Evolutionary conservation across 2,797 vertebrate species (phyloP).

Genomic region (Echeneis naucrates): DNA sequence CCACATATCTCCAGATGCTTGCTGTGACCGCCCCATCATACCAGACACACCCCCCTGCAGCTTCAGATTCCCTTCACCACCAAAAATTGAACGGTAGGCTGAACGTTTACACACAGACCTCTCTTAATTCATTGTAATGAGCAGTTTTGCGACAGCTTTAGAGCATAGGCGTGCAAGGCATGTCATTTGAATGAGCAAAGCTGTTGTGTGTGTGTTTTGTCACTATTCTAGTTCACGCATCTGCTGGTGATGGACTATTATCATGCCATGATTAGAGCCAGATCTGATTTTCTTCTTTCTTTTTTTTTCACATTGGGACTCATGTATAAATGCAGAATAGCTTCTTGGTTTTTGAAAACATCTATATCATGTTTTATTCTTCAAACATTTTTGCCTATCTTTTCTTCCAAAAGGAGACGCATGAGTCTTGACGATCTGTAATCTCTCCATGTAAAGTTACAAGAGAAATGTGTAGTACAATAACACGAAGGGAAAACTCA

Average conservation of each 20-base stretch:
- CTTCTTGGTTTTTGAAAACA: slow-evolving; percentile 22
- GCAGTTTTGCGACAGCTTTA: slow-evolving; percentile 82
- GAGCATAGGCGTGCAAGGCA: slow-evolving; percentile 77
- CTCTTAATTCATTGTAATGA: slow-evolving; percentile 85
- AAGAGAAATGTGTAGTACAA: not conserved
- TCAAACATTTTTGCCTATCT: slow-evolving; percentile 12
- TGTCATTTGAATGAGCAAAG: slow-evolving; percentile 77
- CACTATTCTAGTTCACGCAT: slow-evolving; percentile 71
- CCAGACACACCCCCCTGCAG: slow-evolving; percentile 75
- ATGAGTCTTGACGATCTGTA: not conserved
- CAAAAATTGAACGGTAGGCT: slow-evolving; percentile 80
- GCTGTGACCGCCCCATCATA: slow-evolving; percentile 68
- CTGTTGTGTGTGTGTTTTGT: slow-evolving; percentile 68
- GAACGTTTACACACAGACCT: slow-evolving; percentile 76
- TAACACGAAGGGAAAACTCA: not conserved
- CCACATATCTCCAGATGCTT: slow-evolving; percentile 77
- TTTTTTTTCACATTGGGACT: slow-evolving; percentile 17
- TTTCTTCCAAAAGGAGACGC: slow-evolving; percentile 3
- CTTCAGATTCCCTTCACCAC: slow-evolving; percentile 73
- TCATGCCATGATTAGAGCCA: slow-evolving; percentile 65
- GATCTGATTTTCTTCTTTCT: slow-evolving; percentile 42
- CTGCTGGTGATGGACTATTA: slow-evolving; percentile 69
- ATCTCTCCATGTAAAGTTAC: not conserved
- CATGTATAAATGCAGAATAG: slow-evolving; percentile 28
- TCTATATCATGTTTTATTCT: slow-evolving; percentile 9